These are phyloP conservation scores for Entomobrya proxima DNA, from an alignment of 2,888 invertebrate species.

Conservation along the genomic window DNA sequence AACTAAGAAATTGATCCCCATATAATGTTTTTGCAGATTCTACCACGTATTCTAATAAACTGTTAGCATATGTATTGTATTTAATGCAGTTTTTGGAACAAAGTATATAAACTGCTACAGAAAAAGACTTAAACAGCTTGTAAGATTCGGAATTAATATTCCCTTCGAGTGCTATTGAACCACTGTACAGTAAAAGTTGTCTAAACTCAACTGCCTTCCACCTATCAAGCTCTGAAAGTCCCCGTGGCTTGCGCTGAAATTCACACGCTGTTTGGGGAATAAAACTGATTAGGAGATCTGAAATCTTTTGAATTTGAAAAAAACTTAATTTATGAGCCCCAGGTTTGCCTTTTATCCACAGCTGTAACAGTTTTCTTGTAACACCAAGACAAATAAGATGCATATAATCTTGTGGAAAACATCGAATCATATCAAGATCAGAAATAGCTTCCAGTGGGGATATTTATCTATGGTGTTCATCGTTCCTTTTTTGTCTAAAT, in stretches of 20 bases:
- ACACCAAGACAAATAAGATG: conserved; percentile 51
- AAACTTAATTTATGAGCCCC: neutral
- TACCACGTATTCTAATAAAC: conserved; percentile 70
- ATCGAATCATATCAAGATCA: conserved; percentile 20
- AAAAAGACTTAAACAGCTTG: conserved; percentile 50
- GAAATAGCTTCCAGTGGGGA: neutral
- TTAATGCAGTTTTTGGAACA: neutral
- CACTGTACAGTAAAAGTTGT: conserved; percentile 75
- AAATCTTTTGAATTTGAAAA: neutral
- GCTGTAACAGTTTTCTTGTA: conserved; percentile 14
- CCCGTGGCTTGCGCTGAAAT: conserved; percentile 74
- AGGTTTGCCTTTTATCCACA: conserved; percentile 23
- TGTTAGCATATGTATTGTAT: conserved; percentile 42
- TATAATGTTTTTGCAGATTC: conserved; percentile 69
- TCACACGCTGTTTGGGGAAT: conserved; percentile 52
- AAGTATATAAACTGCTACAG: conserved; percentile 47
- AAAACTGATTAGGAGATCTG: neutral
- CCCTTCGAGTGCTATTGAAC: conserved; percentile 68
- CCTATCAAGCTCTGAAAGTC: conserved; percentile 71
- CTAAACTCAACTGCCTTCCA: conserved; percentile 76
- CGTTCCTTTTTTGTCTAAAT: neutral
- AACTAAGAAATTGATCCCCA: conserved; percentile 67
- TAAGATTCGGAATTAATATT: conserved; percentile 60
- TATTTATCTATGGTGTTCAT: conserved; percentile 7
- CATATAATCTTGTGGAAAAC: conserved; percentile 48